Evolutionary conservation across 2,888 invertebrate species (phyloP).

Genomic region (Eremobia ochroleuca): DNA sequence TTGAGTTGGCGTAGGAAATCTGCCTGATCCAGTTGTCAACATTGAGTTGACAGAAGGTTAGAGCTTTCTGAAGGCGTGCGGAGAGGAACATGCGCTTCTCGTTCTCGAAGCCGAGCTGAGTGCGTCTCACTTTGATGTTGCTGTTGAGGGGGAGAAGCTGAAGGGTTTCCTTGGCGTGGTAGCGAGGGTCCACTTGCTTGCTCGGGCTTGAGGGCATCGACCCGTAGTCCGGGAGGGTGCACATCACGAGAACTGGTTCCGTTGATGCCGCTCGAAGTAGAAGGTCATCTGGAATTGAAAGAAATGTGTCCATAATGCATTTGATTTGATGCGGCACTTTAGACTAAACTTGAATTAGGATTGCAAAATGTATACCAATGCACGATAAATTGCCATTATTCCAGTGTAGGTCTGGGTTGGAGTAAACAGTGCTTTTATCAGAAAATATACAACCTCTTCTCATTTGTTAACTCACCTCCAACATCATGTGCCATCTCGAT

Average conservation of each 20-base stretch:
- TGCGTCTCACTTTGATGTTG: conserved; percentile 86
- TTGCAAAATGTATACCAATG: neutral
- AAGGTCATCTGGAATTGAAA: conserved; percentile 86
- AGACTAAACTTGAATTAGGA: neutral
- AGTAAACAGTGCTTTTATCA: neutral
- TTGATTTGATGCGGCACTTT: neutral
- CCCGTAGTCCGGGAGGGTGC: conserved; percentile 91
- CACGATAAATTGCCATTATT: neutral
- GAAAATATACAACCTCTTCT: neutral
- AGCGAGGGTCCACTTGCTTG: conserved; percentile 90
- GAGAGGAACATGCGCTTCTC: conserved; percentile 92
- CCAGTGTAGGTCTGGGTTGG: neutral
- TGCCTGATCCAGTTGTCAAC: conserved; percentile 92
- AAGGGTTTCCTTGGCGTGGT: conserved; percentile 90
- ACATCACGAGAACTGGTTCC: conserved; percentile 92
- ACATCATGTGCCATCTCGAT: conserved; percentile 92
- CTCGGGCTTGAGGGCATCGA: conserved; percentile 86
- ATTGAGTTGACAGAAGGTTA: conserved; percentile 92
- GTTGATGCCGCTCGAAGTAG: conserved; percentile 92
- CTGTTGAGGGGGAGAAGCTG: conserved; percentile 88
- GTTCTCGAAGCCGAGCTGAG: conserved; percentile 92
- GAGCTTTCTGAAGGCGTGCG: conserved; percentile 92
- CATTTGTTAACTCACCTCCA: conserved; percentile 87
- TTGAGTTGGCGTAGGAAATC: conserved; percentile 89
- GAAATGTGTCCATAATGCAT: neutral